These are phyloP conservation scores for Taeniopygia guttata DNA, from an alignment of 2,797 vertebrate species.

Conservation along the genomic window DNA sequence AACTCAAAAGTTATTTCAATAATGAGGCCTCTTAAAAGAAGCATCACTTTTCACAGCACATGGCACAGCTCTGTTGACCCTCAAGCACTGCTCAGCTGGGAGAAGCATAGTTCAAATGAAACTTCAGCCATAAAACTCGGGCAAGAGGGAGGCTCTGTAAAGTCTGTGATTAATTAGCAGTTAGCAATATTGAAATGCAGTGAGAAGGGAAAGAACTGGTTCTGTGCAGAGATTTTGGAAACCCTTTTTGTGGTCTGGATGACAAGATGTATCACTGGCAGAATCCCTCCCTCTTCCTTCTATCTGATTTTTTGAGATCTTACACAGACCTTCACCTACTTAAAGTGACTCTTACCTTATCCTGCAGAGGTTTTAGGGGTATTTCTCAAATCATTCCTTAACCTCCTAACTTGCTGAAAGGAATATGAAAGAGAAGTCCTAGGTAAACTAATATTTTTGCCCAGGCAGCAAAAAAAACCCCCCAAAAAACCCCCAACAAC, in stretches of 20 bases:
- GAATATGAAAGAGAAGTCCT: neutral
- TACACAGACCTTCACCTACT: neutral
- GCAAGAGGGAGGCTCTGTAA: neutral
- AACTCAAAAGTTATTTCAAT: conserved; percentile 49
- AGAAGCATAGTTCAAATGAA: conserved; percentile 23
- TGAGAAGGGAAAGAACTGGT: neutral
- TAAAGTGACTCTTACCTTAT: neutral
- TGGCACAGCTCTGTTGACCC: conserved; percentile 4
- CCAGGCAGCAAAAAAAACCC: neutral
- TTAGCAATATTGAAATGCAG: conserved; percentile 9
- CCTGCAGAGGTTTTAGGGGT: neutral
- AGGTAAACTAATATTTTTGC: neutral
- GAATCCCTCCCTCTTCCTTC: neutral
- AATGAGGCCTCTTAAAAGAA: conserved; percentile 24
- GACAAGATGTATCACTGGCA: neutral
- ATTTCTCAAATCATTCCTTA: neutral
- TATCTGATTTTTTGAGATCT: neutral
- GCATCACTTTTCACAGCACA: conserved; percentile 33
- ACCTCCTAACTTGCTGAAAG: neutral
- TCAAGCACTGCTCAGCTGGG: conserved; percentile 19
- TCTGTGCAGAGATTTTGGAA: neutral
- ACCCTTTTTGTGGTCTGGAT: neutral
- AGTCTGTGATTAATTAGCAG: conserved; percentile 43
- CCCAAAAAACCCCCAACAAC: too few relatives aligned
- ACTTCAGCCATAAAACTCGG: neutral